Base-by-base conservation (phyloP, 64 coral and sea anemone species). In the Stichodactyla mertensii region DNA sequence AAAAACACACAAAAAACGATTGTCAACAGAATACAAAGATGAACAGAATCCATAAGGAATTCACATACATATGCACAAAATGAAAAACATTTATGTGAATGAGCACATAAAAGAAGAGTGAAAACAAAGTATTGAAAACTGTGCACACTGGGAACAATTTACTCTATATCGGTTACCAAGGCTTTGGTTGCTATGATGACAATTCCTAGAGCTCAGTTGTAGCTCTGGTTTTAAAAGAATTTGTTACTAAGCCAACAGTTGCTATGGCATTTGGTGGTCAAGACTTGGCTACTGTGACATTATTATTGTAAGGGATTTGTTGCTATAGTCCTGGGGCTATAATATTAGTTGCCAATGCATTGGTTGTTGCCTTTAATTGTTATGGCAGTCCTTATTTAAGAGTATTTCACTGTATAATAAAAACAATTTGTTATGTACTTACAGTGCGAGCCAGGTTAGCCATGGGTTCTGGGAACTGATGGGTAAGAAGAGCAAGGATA, bases 381-480 rank as follows among this genome's bases (percentile, higher is more conserved):
- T 4, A 59, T 59, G 9, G 57, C 57, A 59, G 1, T 59, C 10
- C 57, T 59, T 59, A 16, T 59, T 59, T 4, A 59, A 12, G 4
- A 77, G 70, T 1, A 77, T 77, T 10, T 9, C 5, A 77, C 67
- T 71, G 3, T 71, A n/a, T 71, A 81, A 36, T 52, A 70, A 74
- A 74, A 13, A 27, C 5, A 74, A 10, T 13, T 66, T 19, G 4
- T 54, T 13, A 15, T 23, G 7, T 71, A 90, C 85, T 92, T 88
- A 99, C 96, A 55, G 96, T 94, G 86, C 91, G 91, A 27, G 96
- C 90, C 83, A 89, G 87, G 77, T 92, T 92, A 16, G 93, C 96
- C 96, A 99, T 99, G 14, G 96, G 93, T 83, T 99, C 90, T 12
- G 96, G 96, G 52, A 95, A 99, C 86, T 99, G 96, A 52, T 99